phyloP scores from a whole-genome alignment of 2,113 vertebrate genomes.

The Nyctibius bracteatus region DNA sequence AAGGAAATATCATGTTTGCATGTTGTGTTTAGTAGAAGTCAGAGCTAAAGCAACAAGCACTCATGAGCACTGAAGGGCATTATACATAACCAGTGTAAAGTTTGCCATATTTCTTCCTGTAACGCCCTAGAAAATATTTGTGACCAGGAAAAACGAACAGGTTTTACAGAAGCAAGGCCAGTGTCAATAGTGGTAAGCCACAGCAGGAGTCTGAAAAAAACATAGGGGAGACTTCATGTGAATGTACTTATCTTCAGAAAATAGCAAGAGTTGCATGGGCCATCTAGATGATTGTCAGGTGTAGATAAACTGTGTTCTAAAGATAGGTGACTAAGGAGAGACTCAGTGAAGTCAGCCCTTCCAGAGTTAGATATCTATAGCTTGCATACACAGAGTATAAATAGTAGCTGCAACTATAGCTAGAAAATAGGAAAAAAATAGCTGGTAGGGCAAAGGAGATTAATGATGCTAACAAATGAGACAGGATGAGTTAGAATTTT shows the following conservation, averaged over 20 bases:
- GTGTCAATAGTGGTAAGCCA: neutral
- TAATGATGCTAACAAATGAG: neutral
- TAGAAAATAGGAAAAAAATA: neutral
- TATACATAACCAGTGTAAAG: neutral
- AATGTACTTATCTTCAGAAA: neutral
- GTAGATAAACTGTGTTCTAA: neutral
- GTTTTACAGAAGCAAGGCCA: neutral
- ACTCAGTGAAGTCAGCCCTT: neutral
- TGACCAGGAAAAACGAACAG: neutral
- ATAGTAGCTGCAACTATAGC: neutral
- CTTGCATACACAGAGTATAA: accelerated
- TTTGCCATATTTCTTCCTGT: neutral
- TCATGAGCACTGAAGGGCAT: neutral
- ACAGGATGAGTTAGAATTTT: neutral
- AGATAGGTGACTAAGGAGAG: neutral
- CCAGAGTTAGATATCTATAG: neutral
- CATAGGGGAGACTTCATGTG: neutral
- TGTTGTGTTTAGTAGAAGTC: neutral
- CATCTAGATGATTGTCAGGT: neutral
- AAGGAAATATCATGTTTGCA: neutral
- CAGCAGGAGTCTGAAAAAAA: neutral
- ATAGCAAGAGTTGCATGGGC: neutral
- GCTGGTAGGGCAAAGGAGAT: neutral
- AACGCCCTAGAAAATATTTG: neutral
- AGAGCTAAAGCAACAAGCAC: neutral